Evolutionary conservation across 2,797 vertebrate genomes (phyloP).

Genomic region (Clangula hyemalis): DNA sequence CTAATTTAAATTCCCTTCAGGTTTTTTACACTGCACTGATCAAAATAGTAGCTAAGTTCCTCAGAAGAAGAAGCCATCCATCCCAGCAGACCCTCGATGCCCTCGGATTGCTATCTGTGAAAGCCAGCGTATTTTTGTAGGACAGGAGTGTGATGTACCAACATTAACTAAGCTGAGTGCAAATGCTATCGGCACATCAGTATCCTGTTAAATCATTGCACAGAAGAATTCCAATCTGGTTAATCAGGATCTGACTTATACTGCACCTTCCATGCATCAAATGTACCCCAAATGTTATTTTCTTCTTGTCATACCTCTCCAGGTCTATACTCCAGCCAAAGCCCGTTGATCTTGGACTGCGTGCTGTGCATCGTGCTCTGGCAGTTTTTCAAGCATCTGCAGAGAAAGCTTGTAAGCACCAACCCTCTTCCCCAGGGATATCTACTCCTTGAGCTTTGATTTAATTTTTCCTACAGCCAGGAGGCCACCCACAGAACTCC

Average conservation of each 20-base stretch:
- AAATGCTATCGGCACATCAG: constrained; percentile 44
- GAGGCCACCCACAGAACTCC: constrained; percentile 46
- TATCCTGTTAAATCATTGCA: constrained; percentile 35
- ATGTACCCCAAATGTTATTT: not conserved
- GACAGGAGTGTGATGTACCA: not conserved
- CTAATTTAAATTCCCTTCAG: constrained; percentile 54
- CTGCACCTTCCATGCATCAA: not conserved
- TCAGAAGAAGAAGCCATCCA: constrained; percentile 24
- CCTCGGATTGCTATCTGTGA: constrained; percentile 39
- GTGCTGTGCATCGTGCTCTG: not conserved
- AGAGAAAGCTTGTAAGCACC: not conserved
- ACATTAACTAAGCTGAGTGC: not conserved
- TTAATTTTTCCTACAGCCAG: constrained; percentile 33
- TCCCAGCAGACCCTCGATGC: constrained; percentile 25
- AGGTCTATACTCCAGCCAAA: not conserved
- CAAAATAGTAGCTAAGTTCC: constrained; percentile 49
- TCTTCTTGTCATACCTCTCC: not conserved
- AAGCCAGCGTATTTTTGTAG: constrained; percentile 9
- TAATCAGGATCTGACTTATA: constrained; percentile 19
- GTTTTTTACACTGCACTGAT: constrained; percentile 34
- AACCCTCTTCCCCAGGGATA: constrained; percentile 31
- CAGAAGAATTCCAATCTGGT: constrained; percentile 48
- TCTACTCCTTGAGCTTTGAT: constrained; percentile 48
- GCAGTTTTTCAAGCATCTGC: not conserved
- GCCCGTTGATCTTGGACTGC: not conserved